These are phyloP conservation scores for Ptychochromis oligacanthus DNA, from an alignment of 2,113 vertebrate genomes.

Conservation along the genomic window DNA sequence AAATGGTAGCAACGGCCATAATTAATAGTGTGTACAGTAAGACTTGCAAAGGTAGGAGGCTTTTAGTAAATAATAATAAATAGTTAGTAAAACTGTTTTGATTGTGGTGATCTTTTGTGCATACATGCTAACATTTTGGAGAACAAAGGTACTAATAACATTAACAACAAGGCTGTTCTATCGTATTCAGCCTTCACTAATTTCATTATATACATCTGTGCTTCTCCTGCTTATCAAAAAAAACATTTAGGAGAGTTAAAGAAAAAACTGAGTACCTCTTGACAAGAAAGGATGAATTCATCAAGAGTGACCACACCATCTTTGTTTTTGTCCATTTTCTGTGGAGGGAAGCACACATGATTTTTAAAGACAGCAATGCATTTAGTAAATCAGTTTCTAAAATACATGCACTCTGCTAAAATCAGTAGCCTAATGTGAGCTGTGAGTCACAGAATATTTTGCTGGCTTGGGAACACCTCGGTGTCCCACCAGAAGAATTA, in stretches of 20 bases:
- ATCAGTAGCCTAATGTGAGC: not conserved
- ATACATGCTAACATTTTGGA: not conserved
- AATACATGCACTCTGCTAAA: not conserved
- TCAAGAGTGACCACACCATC: conserved; percentile 97
- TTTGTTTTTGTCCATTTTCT: conserved; percentile 99
- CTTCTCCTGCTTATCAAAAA: not conserved
- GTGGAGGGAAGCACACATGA: conserved; percentile 48
- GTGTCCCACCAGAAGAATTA: not conserved
- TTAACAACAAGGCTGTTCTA: not conserved
- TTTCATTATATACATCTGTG: not conserved
- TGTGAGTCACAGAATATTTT: not conserved
- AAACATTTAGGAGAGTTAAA: not conserved
- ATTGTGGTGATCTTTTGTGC: not conserved
- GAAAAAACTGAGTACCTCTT: conserved; percentile 84
- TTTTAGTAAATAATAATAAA: not conserved
- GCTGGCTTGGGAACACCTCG: not conserved
- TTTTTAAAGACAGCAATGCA: not conserved
- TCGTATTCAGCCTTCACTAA: not conserved
- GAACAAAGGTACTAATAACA: not conserved
- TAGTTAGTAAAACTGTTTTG: not conserved
- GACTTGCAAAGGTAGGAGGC: not conserved
- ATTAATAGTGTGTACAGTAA: conserved; percentile 35
- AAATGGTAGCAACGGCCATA: conserved; percentile 18
- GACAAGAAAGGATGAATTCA: conserved; percentile 96
- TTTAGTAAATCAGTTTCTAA: not conserved